Conservation (phyloP, 2,888 invertebrate genomes). For the Maniola hyperantus region DNA sequence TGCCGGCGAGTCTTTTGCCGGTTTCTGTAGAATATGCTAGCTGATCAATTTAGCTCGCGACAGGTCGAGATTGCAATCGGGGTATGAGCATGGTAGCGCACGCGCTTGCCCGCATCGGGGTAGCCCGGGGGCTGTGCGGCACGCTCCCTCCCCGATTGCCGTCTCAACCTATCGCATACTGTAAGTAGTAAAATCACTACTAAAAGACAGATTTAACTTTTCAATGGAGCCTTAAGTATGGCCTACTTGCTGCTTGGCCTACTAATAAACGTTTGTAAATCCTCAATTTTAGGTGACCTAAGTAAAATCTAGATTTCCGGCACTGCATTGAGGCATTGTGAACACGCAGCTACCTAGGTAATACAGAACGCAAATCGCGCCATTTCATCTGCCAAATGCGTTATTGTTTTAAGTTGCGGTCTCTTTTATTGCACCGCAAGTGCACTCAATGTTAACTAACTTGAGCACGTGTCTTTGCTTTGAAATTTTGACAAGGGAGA, state of each 20-base stretch:
- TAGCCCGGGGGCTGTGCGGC: too few relatives aligned
- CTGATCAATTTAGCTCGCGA: too few relatives aligned
- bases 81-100: too few relatives aligned
- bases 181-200: too few relatives aligned
- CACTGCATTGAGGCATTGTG: conserved; percentile 38
- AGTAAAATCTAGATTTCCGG: conserved; percentile 50
- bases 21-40: too few relatives aligned
- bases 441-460: neutral
- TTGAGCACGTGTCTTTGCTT: neutral
- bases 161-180: too few relatives aligned
- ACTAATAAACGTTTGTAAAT: neutral
- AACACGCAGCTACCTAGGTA: conserved; percentile 20
- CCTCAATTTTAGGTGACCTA: conserved; percentile 45
- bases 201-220: too few relatives aligned
- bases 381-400: conserved; percentile 60
- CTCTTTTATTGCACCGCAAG: conserved; percentile 27
- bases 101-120: too few relatives aligned
- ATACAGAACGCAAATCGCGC: conserved; percentile 35
- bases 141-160: too few relatives aligned
- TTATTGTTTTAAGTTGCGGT: conserved; percentile 71
- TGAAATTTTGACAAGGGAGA: neutral
- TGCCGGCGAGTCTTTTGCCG: too few relatives aligned
- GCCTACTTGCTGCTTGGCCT: neutral
- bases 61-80: too few relatives aligned
- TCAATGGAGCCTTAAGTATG: neutral